These are phyloP conservation scores for Synanthedon vespiformis DNA, from an alignment of 2,888 invertebrate species.

Conservation along the genomic window DNA sequence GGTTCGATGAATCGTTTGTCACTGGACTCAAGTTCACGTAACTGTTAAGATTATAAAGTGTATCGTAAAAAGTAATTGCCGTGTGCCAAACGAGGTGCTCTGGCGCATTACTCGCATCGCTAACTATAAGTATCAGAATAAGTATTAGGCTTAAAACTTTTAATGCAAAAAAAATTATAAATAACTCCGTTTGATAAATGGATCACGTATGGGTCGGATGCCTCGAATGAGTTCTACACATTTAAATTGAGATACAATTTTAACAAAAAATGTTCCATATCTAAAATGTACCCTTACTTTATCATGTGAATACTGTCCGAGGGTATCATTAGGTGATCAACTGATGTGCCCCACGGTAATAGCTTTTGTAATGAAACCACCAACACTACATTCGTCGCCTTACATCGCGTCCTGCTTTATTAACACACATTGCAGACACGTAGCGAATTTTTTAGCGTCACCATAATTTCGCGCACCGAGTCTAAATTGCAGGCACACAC, in stretches of 20 bases:
- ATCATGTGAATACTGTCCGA: constrained; percentile 2
- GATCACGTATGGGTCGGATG: too few relatives aligned
- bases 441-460: background rate
- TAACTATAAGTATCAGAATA: too few relatives aligned
- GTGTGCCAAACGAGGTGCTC: background rate
- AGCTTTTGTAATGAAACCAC: constrained; percentile 22
- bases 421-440: constrained; percentile 11
- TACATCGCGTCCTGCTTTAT: constrained; percentile 21
- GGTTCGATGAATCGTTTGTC: constrained; percentile 34
- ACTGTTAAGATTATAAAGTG: constrained; percentile 4
- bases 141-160: too few relatives aligned
- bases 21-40: constrained; percentile 23
- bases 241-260: too few relatives aligned
- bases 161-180: too few relatives aligned
- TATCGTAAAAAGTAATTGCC: background rate
- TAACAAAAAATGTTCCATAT: too few relatives aligned
- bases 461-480: constrained; percentile 2
- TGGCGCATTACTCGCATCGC: background rate
- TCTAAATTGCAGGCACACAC: background rate
- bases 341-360: constrained; percentile 16
- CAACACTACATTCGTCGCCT: constrained; percentile 11
- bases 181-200: too few relatives aligned
- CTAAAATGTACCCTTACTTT: background rate
- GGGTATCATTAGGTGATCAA: constrained; percentile 18
- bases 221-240: too few relatives aligned